phyloP scores from a whole-genome alignment of 1,140 invertebrate genomes.

The Tetramorium alpestre region DNA sequence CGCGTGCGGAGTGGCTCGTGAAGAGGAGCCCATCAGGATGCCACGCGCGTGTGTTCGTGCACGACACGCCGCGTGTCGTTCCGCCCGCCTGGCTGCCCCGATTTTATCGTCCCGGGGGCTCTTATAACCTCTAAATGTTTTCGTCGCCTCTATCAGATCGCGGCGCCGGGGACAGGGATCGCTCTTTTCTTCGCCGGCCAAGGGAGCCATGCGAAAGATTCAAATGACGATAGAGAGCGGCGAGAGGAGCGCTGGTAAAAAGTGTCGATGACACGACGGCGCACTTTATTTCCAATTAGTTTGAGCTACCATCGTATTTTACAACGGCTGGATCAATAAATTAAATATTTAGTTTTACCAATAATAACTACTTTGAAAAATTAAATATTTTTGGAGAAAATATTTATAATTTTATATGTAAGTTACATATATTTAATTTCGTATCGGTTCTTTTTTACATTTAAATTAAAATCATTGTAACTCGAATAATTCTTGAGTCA shows the following conservation, averaged over 20 bases:
- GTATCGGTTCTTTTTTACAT: not conserved
- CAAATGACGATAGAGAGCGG: conserved; percentile 44
- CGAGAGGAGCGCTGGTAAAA: conserved; percentile 34
- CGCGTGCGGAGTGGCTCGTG: conserved; percentile 41
- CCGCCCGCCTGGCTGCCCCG: conserved; percentile 71
- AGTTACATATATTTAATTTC: not conserved
- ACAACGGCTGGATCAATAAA: not conserved
- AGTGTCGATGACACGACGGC: conserved; percentile 35
- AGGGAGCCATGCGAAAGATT: conserved; percentile 46
- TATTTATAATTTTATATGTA: not conserved
- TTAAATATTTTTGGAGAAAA: not conserved
- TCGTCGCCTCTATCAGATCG: conserved; percentile 81
- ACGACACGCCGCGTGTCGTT: conserved; percentile 75
- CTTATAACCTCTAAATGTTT: conserved; percentile 81
- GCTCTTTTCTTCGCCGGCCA: conserved; percentile 45
- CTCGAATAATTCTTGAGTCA: not conserved
- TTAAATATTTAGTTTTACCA: not conserved
- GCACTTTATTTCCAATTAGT: conserved; percentile 43
- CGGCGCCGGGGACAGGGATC: conserved; percentile 46
- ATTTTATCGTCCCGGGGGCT: conserved; percentile 75
- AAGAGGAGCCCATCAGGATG: conserved; percentile 76
- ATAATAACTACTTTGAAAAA: not conserved
- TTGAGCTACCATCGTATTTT: not conserved
- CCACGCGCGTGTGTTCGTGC: conserved; percentile 77
- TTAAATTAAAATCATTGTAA: not conserved